Base-by-base conservation (phyloP, 2,797 vertebrate genomes). In the Babyrousa celebensis region DNA sequence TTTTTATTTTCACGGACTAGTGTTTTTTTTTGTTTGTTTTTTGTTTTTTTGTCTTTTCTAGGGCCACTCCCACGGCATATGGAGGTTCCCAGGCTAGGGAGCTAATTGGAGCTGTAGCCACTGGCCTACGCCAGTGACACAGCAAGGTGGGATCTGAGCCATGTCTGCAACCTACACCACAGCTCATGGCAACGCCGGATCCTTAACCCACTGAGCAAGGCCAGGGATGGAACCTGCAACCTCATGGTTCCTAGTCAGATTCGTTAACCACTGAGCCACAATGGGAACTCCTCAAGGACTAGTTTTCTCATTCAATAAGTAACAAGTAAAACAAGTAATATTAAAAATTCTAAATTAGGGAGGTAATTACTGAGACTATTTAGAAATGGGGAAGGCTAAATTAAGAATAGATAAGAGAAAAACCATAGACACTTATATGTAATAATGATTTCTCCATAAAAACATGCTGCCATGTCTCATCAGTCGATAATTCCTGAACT, bases 341-440 rank as follows among this genome's bases (percentile, higher is more conserved):
- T 32, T 48, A 91, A 87, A 90, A 84, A 82, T 68, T 80, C 40
- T 72, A 78, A 78, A 54, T 78, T 89, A 91, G 21, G 12, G 58
- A 92, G 7, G 52, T 62, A 95, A 91, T 65, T 77, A 80, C 29
- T 79, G 70, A 96, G 40, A 90, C n/a, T 83, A 12, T 32, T 83
- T 93, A 89, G 32, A 94, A 95, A 94, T 63, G n/a, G 20, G 65
- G 32, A 87, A n/a, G 36, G 32, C 16, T 43, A 95, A 78, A 79
- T 58, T 86, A 79, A 92, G 21, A 95, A 32, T 40, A 95, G 32
- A 11, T 70, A 83, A 93, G 40, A 86, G 32, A 86, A 78, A 72
- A 94, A 48, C 1, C 10, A 95, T 0, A 68, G 12, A 94, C 93
- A 94, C 20, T 43, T 90, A 40, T 1, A 52, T 12, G 16, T 79